A percentile compares a stretch with the other conserved stretches of the same genome.
Evolutionary conservation across 1,140 invertebrate species (phyloP).

Genomic region (Nephila pilipes): DNA sequence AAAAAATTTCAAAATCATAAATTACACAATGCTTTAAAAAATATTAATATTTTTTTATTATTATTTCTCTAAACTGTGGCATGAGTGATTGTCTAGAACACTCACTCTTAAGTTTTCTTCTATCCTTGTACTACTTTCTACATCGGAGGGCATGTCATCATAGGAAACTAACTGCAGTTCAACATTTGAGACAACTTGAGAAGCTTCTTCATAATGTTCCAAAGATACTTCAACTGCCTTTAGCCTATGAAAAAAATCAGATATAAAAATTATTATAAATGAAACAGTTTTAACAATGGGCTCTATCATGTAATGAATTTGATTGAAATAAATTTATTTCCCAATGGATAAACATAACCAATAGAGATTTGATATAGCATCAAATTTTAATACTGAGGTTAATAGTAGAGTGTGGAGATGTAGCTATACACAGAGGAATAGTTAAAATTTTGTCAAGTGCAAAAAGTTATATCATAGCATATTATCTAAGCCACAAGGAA

Average conservation of each 20-base stretch:
- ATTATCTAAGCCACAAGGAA: too few species aligned
- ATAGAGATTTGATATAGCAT: too few species aligned
- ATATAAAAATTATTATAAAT: too few species aligned
- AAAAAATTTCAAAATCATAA: not conserved
- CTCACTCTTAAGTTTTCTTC: slow-evolving; percentile 82
- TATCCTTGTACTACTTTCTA: slow-evolving; percentile 88
- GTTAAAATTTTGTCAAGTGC: too few species aligned
- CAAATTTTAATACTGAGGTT: too few species aligned
- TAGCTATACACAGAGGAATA: too few species aligned
- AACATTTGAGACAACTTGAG: slow-evolving; percentile 92
- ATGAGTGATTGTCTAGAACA: not conserved
- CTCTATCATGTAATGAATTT: too few species aligned
- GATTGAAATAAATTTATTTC: too few species aligned
- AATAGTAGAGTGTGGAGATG: too few species aligned
- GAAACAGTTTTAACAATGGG: too few species aligned
- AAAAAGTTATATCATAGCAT: too few species aligned
- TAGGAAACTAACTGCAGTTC: slow-evolving; percentile 94
- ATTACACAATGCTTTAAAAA: not conserved
- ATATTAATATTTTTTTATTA: not conserved
- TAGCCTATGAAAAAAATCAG: slow-evolving; percentile 82
- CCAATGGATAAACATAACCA: too few species aligned
- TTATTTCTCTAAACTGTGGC: not conserved
- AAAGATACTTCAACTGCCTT: slow-evolving; percentile 95
- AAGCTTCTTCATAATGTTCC: slow-evolving; percentile 93
- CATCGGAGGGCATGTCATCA: slow-evolving; percentile 90